A percentile compares a stretch with the other conserved stretches of the same genome.
These are phyloP conservation scores for Pectinophora gossypiella DNA, from an alignment of 1,140 invertebrate genomes.

Conservation along the genomic window DNA sequence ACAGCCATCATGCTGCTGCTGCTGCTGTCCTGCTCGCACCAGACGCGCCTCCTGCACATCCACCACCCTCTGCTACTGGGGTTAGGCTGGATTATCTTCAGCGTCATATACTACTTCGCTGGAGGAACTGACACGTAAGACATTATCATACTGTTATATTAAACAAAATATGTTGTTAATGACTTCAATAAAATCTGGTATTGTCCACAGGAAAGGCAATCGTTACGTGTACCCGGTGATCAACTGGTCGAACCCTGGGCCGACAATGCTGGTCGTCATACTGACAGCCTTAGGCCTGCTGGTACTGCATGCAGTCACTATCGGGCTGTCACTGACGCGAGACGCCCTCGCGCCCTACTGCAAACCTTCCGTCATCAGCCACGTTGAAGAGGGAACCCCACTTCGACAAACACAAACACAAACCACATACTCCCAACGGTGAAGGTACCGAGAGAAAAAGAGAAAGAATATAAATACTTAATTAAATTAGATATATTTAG, in stretches of 20 bases:
- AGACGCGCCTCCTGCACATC: constrained; percentile 81
- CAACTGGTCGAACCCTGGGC: constrained; percentile 47
- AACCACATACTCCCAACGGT: no score
- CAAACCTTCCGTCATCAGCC: constrained; percentile 17
- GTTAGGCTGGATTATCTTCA: constrained; percentile 81
- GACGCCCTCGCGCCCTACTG: constrained; percentile 30
- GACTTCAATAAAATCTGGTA: no score
- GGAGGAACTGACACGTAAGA: constrained; percentile 82
- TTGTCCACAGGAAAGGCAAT: constrained; percentile 60
- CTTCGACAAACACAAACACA: constrained; percentile 25
- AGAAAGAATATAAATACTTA: no score
- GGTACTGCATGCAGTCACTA: constrained; percentile 35
- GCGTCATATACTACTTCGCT: constrained; percentile 82
- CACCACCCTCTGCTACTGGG: constrained; percentile 81
- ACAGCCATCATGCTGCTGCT: constrained; percentile 83
- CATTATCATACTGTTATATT: not conserved
- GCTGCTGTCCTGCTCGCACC: constrained; percentile 80
- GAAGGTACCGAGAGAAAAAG: no score
- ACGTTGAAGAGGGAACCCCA: constrained; percentile 35
- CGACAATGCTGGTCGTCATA: constrained; percentile 28
- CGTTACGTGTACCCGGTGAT: constrained; percentile 59
- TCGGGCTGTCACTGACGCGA: constrained; percentile 35
- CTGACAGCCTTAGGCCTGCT: constrained; percentile 44
- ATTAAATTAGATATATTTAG: no score
- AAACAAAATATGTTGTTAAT: no score